Evolutionary conservation across 92 coral and sea anemone species (phyloP), one percentile per base, ranked within the genome.

Genomic region (Nematostella vectensis): DNA sequence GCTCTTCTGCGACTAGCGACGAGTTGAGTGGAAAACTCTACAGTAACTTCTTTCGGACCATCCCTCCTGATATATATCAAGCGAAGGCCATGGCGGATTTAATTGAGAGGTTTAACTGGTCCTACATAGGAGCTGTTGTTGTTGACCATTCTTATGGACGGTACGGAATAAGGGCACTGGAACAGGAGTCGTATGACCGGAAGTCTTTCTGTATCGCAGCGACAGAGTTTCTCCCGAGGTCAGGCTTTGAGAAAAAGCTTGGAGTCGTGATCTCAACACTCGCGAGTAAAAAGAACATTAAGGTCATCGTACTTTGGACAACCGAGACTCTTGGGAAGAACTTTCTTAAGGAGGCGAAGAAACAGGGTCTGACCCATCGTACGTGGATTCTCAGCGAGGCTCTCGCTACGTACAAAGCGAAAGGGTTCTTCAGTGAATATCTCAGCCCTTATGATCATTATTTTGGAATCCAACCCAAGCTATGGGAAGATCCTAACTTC

Each of bases 341-440:
- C 23, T 19, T 88, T 3, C 55, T 86, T 0, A 61, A 54, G 24
- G 94, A 83, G 47, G 94, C 94, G 0, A 53, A 36, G 4, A 59
- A 49, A 26, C 82, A 88, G 39, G 71, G 77, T 16, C 52, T 88
- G 2, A 33, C 29, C 13, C 77, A 63, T 13, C 53, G 63, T 3
- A 70, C 83, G 1, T 88, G 80, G 79, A 21, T 88, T 6, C 50
- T 83, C 48, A 88, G 96, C 57, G 94, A 83, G 59, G 77, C 83
- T 6, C 55, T 83, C 30, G 88, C 88, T 4, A 52, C 82, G 51
- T 45, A 45, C 3, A 76, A 65, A 11, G 63, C 74, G 12, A 58
- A 61, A 10, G 53, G 45, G 23, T 68, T 47, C 48, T 66, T 79
- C 18, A 79, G 74, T 23, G 56, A 39, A 16, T 79, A 77, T 33